Evolutionary conservation across 2,888 invertebrate species (phyloP).

Genomic region (Neoscelio sp.): DNA sequence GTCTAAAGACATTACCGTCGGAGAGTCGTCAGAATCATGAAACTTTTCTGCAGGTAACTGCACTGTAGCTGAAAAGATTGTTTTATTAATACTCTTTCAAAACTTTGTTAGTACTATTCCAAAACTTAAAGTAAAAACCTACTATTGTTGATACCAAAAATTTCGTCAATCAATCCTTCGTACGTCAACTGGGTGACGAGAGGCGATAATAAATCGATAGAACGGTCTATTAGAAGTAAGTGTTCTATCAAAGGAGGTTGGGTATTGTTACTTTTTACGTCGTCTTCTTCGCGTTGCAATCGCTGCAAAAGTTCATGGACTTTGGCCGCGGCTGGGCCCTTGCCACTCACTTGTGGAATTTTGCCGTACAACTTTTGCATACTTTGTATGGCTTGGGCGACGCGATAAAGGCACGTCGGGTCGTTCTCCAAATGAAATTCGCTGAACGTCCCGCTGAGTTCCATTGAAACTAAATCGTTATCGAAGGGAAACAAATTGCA

Average conservation of each 20-base stretch:
- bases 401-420: slow-evolving; percentile 93
- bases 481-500: slow-evolving; percentile 96
- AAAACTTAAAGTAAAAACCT: slow-evolving; percentile 70
- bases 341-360: slow-evolving; percentile 94
- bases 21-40: slow-evolving; percentile 87
- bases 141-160: slow-evolving; percentile 93
- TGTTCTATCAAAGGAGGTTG: slow-evolving; percentile 90
- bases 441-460: slow-evolving; percentile 90
- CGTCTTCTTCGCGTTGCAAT: slow-evolving; percentile 86
- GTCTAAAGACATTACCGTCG: slow-evolving; percentile 85
- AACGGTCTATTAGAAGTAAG: slow-evolving; percentile 94
- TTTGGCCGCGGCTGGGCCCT: slow-evolving; percentile 94
- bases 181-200: slow-evolving; percentile 98
- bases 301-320: slow-evolving; percentile 94
- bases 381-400: slow-evolving; percentile 93
- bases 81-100: too few relatives aligned
- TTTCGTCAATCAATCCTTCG: slow-evolving; percentile 98
- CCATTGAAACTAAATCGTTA: slow-evolving; percentile 96
- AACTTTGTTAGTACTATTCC: too few relatives aligned
- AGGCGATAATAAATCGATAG: slow-evolving; percentile 95
- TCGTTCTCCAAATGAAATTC: slow-evolving; percentile 96
- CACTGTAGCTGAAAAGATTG: slow-evolving; percentile 86
- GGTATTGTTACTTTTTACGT: slow-evolving; percentile 84
- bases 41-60: slow-evolving; percentile 95
- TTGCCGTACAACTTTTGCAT: slow-evolving; percentile 95